A percentile compares a stretch with the other conserved stretches of the same genome.
phyloP scores from a whole-genome alignment of 2,113 vertebrate species.

The Cyprinus carpio region DNA sequence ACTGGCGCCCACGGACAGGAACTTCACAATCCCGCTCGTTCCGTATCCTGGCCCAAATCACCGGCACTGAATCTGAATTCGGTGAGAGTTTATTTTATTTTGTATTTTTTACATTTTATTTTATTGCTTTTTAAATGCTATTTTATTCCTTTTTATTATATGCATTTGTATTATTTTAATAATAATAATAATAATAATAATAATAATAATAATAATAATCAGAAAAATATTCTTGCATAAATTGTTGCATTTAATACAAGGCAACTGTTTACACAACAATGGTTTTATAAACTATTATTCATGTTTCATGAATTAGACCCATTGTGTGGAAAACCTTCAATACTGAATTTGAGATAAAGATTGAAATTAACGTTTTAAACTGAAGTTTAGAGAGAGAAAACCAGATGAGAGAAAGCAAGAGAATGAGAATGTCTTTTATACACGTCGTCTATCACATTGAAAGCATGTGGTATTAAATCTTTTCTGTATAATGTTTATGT shows the following conservation, averaged over 20 bases:
- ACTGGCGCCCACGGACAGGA: slow-evolving; percentile 91
- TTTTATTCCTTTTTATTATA: background rate
- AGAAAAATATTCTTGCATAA: background rate
- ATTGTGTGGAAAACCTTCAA: background rate
- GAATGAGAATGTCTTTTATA: background rate
- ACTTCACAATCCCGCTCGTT: slow-evolving; percentile 97
- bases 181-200: background rate
- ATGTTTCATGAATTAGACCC: background rate
- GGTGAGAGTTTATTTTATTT: background rate
- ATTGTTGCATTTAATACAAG: background rate
- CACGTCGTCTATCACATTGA: background rate
- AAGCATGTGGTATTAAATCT: background rate
- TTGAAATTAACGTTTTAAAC: background rate
- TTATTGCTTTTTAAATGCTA: background rate
- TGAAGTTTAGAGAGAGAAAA: background rate
- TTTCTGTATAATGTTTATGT: background rate
- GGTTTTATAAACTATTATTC: background rate
- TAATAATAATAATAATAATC: background rate
- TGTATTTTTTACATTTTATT: no score
- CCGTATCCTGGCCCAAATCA: slow-evolving; percentile 95
- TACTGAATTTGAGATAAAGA: background rate
- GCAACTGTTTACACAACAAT: background rate
- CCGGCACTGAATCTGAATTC: slow-evolving; percentile 82
- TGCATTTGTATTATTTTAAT: background rate
- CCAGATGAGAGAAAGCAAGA: background rate